phyloP scores from a whole-genome alignment of 2,797 vertebrate species.

The Manis javanica region DNA sequence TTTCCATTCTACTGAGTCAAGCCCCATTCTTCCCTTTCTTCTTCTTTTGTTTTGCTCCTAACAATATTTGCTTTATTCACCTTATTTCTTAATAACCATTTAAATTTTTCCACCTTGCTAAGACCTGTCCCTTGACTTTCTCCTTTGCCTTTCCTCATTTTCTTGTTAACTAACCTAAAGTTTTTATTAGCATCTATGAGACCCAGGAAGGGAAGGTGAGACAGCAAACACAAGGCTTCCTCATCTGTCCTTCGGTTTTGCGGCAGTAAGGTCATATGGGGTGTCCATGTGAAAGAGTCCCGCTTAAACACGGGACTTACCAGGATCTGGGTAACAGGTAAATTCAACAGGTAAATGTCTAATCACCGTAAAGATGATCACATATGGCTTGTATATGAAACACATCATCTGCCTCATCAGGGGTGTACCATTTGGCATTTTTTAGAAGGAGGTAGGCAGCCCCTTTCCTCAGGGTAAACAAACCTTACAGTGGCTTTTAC shows the following conservation, averaged over 20 bases:
- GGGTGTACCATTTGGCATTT: neutral
- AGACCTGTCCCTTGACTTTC: neutral
- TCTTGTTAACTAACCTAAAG: neutral
- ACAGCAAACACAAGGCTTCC: neutral
- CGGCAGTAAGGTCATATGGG: neutral
- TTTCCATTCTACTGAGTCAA: neutral
- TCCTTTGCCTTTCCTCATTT: neutral
- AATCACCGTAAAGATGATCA: neutral
- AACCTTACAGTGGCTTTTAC: neutral
- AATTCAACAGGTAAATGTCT: neutral
- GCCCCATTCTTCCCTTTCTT: neutral
- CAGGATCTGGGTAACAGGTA: neutral
- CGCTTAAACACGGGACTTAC: neutral
- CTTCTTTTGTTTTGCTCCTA: neutral
- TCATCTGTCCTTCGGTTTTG: neutral
- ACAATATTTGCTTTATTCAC: neutral
- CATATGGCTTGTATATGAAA: neutral
- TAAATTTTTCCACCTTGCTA: neutral
- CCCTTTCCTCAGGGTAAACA: neutral
- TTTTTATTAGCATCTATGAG: neutral
- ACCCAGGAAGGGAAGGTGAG: neutral
- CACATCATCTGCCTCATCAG: neutral
- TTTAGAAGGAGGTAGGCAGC: no score
- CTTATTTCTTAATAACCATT: neutral
- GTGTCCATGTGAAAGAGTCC: neutral